Conservation (phyloP, 2,113 vertebrate genomes). For the Sylvia atricapilla region DNA sequence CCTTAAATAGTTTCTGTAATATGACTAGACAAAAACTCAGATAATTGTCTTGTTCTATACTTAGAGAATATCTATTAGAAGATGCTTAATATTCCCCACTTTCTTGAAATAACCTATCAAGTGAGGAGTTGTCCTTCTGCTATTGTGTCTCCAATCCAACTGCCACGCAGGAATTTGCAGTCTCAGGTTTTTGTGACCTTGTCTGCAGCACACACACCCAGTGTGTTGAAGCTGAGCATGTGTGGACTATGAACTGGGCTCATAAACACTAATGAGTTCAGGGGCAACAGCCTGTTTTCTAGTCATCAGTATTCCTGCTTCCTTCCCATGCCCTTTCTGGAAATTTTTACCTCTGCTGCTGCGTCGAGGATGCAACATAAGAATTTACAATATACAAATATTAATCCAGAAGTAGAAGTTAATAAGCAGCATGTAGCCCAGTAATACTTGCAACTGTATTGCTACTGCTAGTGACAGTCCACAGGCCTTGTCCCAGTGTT, state of each 20-base stretch:
- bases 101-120: slow-evolving; percentile 12
- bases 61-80: slow-evolving; percentile 29
- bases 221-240: neutral
- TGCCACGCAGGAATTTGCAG: neutral
- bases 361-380: neutral
- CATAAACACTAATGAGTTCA: neutral
- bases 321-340: neutral
- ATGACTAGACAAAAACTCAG: slow-evolving; percentile 45
- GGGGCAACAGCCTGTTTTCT: neutral
- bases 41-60: slow-evolving; percentile 30
- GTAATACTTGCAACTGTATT: neutral
- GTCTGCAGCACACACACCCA: neutral
- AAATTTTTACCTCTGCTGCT: neutral
- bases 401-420: neutral
- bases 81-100: neutral
- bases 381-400: neutral
- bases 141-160: neutral
- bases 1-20: slow-evolving; percentile 61
- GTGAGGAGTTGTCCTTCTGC: neutral
- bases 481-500: neutral
- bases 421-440: neutral
- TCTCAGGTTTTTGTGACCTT: neutral
- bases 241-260: neutral
- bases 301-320: neutral
- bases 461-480: neutral